Base-by-base conservation (phyloP, 2,888 invertebrate genomes). In the Stomorhina lunata region DNA sequence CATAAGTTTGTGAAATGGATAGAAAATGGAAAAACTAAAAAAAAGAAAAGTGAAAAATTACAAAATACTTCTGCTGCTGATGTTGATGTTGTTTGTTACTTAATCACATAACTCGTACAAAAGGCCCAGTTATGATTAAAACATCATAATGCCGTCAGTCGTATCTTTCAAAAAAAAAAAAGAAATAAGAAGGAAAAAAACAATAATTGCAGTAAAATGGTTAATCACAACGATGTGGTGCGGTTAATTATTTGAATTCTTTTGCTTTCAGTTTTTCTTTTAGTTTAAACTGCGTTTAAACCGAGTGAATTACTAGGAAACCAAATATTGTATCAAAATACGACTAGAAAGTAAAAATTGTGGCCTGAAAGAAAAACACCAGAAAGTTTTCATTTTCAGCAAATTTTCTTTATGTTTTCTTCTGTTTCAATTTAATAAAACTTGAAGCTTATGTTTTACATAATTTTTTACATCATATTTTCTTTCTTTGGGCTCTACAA, bases 241-340 rank as follows among this genome's bases (percentile, higher is more conserved):
- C 61, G 61, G 79, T 80, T 80, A 80, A 80, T 80, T 80, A 80
- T 66, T 53, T 69, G 69, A 69, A 77, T 77, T 77, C 79, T 72
- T 80, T 66, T 7, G 50, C 25, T 43, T 63, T 43, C 29, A 53
- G 0, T 61, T 48, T 59, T 29, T 32, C 57, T 59, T 15, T 48
- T 40, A 17, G 6, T 53, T 53, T 12, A 27, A 75, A 48, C 69
- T 45, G 7, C 59, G 20, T 59, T 61, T 66, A 59, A 73, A n/a
- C n/a, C n/a, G n/a, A n/a, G 20, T 80, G 15, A 59, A 72, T 61
- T 72, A 79, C 57, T 72, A 69, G 71, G 65, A 72, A 79, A 79
- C 63, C 48, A 40, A 27, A 55, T 55, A 15, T 32, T 43, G 15
- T n/a, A n/a, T 43, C 17, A n/a, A 43, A 43, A n/a, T 7, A 43